Conservation (phyloP, 1,140 invertebrate genomes). For the Hyposmocoma kahamanoa region DNA sequence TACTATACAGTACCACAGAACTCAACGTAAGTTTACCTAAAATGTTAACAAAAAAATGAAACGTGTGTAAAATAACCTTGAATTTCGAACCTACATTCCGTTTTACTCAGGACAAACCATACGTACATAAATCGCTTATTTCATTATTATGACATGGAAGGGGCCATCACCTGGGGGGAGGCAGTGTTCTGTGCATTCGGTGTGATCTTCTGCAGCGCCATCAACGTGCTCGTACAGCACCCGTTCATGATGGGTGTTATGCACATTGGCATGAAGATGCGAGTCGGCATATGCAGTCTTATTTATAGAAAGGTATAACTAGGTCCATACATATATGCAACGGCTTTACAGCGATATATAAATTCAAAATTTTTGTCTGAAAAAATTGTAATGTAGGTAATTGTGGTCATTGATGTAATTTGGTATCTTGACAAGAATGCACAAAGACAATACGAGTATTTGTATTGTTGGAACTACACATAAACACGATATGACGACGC, state of each 20-base stretch:
- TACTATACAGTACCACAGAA: too few relatives aligned
- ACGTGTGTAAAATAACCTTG: neutral
- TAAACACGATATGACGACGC: too few relatives aligned
- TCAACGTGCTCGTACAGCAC: conserved; percentile 79
- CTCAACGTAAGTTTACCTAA: conserved; percentile 44
- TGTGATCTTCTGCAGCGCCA: conserved; percentile 76
- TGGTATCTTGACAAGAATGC: too few relatives aligned
- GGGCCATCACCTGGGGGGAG: conserved; percentile 63
- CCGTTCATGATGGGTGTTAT: conserved; percentile 81
- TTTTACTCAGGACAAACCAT: conserved; percentile 29
- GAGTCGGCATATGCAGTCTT: conserved; percentile 81
- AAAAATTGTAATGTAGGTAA: too few relatives aligned
- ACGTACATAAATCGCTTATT: conserved; percentile 67
- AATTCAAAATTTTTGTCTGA: too few relatives aligned
- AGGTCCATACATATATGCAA: too few relatives aligned
- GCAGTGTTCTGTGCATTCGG: conserved; percentile 76
- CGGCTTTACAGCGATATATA: too few relatives aligned
- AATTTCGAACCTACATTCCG: too few relatives aligned
- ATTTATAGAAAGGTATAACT: conserved; percentile 83
- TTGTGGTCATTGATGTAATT: too few relatives aligned
- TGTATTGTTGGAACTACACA: too few relatives aligned
- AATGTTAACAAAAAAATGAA: too few relatives aligned
- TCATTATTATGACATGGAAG: conserved; percentile 68
- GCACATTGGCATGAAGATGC: conserved; percentile 82
- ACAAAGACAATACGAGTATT: too few relatives aligned